Base-by-base conservation (phyloP, 2,113 vertebrate genomes). In the Pituophis catenifer region DNA sequence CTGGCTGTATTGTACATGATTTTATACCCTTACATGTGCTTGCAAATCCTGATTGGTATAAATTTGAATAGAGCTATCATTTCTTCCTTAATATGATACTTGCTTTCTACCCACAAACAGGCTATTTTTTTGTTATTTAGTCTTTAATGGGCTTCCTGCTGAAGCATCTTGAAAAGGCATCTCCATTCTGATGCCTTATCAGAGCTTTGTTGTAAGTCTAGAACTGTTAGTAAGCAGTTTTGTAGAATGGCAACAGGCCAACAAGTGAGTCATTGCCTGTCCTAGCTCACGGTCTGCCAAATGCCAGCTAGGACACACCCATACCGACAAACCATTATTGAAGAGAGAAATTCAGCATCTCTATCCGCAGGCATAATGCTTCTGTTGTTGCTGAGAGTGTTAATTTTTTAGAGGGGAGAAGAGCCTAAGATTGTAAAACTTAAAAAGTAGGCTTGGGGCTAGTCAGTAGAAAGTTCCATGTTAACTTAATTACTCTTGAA, bases 191-290 rank as follows among this genome's bases (percentile, higher is more conserved):
- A 92, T 2, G 23, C 93, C 50, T 94, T n/a, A 26, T 91, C 13
- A 85, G 87, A 4, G 92, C 91, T 65, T 94, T 94, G 95, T 94
- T 95, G 94, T 91, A 95, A 94, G 95, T 95, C 95, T 70, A 90
- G 93, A 94, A 95, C 96, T 96, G 96, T 96, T 94, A 95, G 97
- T 96, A 95, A 97, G 97, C 93, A 95, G n/a, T 95, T 96, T 88
- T 95, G 96, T 3, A 90, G 95, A 10, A 96, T 97, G 97, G 97
- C 97, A 85, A 8, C 38, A 26, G 62, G 96, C 97, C 97, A 97
- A 94, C 93, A 38, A 70, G 58, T 97, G 97, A 97, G 95, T 97
- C 97, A 95, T 52, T 59, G 93, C 94, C 97, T 94, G 70, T 93
- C 93, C 29, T 55, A 94, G 90, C 26, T 93, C 86, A 87, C 6